These are phyloP conservation scores for Julus scanicus DNA, from an alignment of 2,888 invertebrate genomes.

Conservation along the genomic window DNA sequence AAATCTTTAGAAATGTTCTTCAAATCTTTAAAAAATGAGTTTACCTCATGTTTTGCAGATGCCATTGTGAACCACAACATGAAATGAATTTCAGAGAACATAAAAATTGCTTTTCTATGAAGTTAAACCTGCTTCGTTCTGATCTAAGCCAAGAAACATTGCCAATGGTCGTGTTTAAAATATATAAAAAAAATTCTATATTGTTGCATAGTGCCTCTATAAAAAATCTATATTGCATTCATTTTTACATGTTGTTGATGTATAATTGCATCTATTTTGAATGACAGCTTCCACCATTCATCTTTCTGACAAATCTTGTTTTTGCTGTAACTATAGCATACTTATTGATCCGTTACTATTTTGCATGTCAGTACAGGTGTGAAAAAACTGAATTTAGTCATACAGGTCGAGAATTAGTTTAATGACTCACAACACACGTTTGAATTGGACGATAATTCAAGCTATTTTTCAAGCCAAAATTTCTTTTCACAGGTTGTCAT, in stretches of 20 bases:
- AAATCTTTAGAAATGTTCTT: too few relatives aligned
- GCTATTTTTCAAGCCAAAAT: too few relatives aligned
- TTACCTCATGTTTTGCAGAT: neutral
- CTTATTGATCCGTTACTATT: too few relatives aligned
- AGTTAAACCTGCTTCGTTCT: neutral
- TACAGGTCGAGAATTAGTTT: neutral
- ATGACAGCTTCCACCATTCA: neutral
- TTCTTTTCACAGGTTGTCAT: too few relatives aligned
- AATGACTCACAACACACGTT: too few relatives aligned
- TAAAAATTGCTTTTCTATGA: neutral
- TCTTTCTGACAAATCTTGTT: neutral
- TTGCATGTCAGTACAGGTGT: neutral
- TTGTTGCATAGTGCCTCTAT: neutral
- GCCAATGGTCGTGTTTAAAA: too few relatives aligned
- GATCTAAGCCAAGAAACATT: neutral
- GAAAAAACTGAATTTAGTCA: neutral
- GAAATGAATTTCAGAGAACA: neutral
- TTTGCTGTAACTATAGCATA: neutral
- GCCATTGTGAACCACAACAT: neutral
- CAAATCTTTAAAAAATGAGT: too few relatives aligned
- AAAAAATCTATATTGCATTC: neutral
- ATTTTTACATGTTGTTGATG: neutral
- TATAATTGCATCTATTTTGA: neutral
- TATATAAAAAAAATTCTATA: too few relatives aligned
- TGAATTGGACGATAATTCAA: too few relatives aligned